These are phyloP conservation scores for Trichosurus vulpecula DNA, from an alignment of 2,797 vertebrate species.

Conservation along the genomic window DNA sequence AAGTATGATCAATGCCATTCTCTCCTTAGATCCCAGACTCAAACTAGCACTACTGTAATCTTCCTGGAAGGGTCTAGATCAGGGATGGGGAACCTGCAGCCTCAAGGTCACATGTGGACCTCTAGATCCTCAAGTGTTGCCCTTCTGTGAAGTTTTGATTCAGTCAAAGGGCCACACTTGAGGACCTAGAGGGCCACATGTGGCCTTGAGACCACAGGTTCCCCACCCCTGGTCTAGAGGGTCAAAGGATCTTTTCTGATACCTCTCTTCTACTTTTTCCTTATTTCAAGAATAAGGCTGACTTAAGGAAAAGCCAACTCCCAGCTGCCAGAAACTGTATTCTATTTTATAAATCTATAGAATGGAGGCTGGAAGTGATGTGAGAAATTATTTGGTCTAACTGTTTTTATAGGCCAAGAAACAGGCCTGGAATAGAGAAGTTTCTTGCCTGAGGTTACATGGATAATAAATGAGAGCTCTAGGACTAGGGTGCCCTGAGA, in stretches of 20 bases:
- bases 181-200: too few species aligned
- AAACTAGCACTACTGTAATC: not conserved
- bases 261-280: not conserved
- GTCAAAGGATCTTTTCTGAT: not conserved
- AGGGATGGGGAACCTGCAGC: too few species aligned
- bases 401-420: not conserved
- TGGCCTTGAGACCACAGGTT: too few species aligned
- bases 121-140: too few species aligned
- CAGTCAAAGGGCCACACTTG: too few species aligned
- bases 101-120: too few species aligned
- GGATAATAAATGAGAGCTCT: not conserved
- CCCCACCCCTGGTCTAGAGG: too few species aligned
- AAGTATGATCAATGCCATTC: not conserved
- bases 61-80: too few species aligned
- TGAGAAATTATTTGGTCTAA: not conserved
- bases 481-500: not conserved
- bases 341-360: not conserved
- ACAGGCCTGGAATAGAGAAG: not conserved
- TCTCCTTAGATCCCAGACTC: not conserved
- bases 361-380: not conserved
- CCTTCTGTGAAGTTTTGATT: too few species aligned
- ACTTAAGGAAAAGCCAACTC: not conserved
- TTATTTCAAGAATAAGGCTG: not conserved
- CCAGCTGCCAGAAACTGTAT: not conserved
- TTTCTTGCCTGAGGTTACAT: not conserved